Conservation (phyloP, 2,888 invertebrate genomes). For the Coecobrya sp. region DNA sequence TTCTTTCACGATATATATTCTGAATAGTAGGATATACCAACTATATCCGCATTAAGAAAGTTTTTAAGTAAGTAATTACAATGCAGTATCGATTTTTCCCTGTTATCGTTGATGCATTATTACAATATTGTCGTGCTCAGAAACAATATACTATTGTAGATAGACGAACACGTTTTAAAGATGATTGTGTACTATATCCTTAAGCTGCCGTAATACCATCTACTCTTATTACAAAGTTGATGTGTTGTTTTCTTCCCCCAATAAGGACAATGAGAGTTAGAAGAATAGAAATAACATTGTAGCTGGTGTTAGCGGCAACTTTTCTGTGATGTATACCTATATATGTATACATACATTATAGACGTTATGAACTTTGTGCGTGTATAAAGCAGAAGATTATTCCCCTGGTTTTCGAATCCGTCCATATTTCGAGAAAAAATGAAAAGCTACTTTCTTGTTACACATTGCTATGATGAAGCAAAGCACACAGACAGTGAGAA, state of each 20-base stretch:
- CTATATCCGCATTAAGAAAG: constrained; percentile 20
- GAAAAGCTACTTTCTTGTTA: constrained; percentile 4
- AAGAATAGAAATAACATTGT: background rate
- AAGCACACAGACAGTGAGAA: background rate
- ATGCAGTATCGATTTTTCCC: constrained; percentile 75
- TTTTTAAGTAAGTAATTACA: constrained; percentile 76
- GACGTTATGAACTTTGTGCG: constrained; percentile 1
- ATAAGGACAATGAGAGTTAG: background rate
- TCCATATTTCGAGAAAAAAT: constrained; percentile 47
- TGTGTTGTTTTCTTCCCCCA: background rate
- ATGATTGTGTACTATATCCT: background rate
- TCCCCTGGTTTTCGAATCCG: background rate
- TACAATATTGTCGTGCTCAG: background rate
- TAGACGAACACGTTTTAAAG: constrained; percentile 9
- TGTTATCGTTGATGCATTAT: constrained; percentile 41
- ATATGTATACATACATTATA: background rate
- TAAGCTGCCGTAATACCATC: background rate
- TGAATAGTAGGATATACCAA: background rate
- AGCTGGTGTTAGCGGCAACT: background rate
- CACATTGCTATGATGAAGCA: background rate
- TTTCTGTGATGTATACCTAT: background rate
- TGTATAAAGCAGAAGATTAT: background rate
- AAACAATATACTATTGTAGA: background rate
- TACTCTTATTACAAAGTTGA: background rate
- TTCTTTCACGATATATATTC: no score